Conservation (phyloP, 2,888 invertebrate species). For the Clunio marinus region DNA sequence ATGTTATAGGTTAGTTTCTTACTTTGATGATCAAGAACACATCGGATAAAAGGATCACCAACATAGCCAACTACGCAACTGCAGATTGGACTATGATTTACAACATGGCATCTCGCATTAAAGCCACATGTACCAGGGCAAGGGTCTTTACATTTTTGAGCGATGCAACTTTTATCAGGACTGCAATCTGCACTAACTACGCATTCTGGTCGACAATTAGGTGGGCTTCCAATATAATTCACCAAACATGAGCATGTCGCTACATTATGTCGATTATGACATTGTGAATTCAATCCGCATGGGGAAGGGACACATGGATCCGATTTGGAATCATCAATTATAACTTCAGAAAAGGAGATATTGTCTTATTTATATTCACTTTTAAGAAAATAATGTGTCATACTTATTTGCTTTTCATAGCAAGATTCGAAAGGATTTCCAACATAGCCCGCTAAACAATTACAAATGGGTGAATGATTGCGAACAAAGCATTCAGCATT, state of each 20-base stretch:
- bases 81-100: conserved; percentile 67
- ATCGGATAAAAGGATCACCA: conserved; percentile 60
- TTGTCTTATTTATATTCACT: conserved; percentile 53
- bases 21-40: conserved; percentile 52
- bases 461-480: conserved; percentile 73
- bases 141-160: conserved; percentile 67
- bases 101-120: conserved; percentile 64
- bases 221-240: conserved; percentile 64
- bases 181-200: conserved; percentile 63
- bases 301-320: conserved; percentile 58
- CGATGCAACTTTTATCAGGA: conserved; percentile 60
- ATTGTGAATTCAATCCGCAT: conserved; percentile 61
- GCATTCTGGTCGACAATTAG: conserved; percentile 65
- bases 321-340: too few relatives aligned
- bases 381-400: conserved; percentile 43
- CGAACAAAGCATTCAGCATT: conserved; percentile 76
- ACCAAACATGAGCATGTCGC: conserved; percentile 68
- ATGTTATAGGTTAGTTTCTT: background rate
- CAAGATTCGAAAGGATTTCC: conserved; percentile 50
- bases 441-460: conserved; percentile 65
- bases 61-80: conserved; percentile 60
- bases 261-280: conserved; percentile 57
- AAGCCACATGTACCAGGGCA: conserved; percentile 64
- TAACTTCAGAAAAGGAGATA: too few relatives aligned
- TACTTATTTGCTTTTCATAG: conserved; percentile 52